phyloP scores from a whole-genome alignment of 2,888 invertebrate species.

The Folsomia candida region DNA sequence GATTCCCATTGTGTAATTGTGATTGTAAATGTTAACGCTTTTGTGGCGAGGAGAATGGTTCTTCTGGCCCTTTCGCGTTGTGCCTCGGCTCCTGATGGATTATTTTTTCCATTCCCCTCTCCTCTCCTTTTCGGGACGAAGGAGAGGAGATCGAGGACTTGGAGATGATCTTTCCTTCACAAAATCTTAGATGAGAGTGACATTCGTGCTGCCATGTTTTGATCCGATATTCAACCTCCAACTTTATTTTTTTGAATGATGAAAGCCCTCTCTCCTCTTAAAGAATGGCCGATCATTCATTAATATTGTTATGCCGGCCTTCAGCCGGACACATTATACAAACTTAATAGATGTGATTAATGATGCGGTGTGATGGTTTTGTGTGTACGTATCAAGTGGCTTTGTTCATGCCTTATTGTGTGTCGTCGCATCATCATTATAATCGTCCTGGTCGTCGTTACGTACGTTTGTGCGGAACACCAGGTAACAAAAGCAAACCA shows the following conservation, averaged over 20 bases:
- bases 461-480: no score
- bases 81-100: neutral
- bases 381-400: no score
- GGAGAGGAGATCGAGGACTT: neutral
- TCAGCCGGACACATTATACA: conserved; percentile 10
- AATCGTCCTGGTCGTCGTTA: no score
- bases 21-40: neutral
- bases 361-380: no score
- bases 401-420: no score
- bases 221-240: neutral
- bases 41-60: neutral
- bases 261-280: neutral
- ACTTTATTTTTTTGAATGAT: neutral
- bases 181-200: neutral
- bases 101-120: neutral
- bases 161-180: neutral
- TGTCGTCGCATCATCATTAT: no score
- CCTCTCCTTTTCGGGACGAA: neutral
- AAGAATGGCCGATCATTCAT: neutral
- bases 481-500: no score
- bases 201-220: neutral
- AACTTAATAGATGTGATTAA: conserved; percentile 7
- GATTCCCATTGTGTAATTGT: neutral
- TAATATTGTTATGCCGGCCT: conserved; percentile 11
- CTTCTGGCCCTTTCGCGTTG: neutral